These are phyloP conservation scores for Gymnothorax reevesii DNA, from an alignment of 2,797 vertebrate genomes.

Conservation along the genomic window DNA sequence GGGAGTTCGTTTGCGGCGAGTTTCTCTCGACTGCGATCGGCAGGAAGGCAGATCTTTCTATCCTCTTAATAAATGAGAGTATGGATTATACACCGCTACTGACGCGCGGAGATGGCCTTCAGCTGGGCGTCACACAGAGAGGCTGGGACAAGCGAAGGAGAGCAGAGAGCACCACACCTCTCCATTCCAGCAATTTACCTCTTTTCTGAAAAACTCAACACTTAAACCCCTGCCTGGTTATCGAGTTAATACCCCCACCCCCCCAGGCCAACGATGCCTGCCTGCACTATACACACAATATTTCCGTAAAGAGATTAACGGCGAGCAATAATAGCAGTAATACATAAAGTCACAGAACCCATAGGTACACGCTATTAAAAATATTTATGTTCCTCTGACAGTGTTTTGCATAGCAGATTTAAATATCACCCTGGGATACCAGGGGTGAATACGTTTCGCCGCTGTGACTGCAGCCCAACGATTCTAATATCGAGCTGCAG, in stretches of 20 bases:
- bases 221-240: no score
- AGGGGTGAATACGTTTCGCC: background rate
- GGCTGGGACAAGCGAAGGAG: background rate
- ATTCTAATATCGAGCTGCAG: background rate
- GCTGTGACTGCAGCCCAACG: background rate
- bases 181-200: background rate
- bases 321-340: background rate
- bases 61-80: background rate
- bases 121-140: background rate
- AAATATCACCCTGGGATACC: background rate
- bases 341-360: background rate
- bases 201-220: background rate
- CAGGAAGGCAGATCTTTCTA: background rate
- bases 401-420: background rate
- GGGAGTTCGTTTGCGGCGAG: background rate
- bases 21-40: no score
- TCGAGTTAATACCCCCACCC: no score
- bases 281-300: background rate
- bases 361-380: background rate
- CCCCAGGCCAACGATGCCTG: no score
- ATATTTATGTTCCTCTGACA: background rate
- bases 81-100: background rate
- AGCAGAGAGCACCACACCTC: background rate
- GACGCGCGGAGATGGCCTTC: background rate
- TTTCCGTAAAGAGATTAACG: background rate